Evolutionary conservation across 30 jellyfish, hydroid and myxozoan genomes (phyloP), one percentile per base, ranked within the genome.

Genomic region (Clytia hemisphaerica): DNA sequence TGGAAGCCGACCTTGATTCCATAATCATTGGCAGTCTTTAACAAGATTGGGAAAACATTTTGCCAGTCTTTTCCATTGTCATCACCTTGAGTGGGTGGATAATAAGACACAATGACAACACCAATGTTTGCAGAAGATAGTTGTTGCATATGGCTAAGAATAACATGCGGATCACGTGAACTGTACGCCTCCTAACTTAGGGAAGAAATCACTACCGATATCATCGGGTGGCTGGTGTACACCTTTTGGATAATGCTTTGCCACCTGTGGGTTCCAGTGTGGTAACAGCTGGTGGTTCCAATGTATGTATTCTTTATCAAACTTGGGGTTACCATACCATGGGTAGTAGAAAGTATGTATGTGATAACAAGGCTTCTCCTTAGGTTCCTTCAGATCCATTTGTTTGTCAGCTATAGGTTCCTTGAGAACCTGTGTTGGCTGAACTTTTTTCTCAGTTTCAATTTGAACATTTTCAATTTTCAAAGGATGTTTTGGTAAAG

Each of bases 41-140:
- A 49, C 46, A 89, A 45, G 14, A 80, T 48, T 18, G 72, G 77
- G 29, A 37, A 89, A 5, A 70, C 34, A 35, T 71, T 82, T 32
- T 65, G 80, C 98, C 98, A 89, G 15, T 92, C 83, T 58, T 76
- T 76, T 3, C 98, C 98, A 73, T 89, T 77, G 18, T 76, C 93
- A 81, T 89, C 98, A 34, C 80, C 83, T 9, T 67, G 34, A 6
- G 95, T 95, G 2, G 82, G 73, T 5, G 98, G 98, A 42, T 89
- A 89, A 65, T 89, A 89, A 1, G 98, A 89, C 27, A 82, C 95
- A 50, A 71, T 95, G 40, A 81, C 45, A 34, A 77, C 93, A 22
- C 98, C 98, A 61, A 89, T 72, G 14, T 86, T 84, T 14, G 95
- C 93, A 36, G 31, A 33, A 1, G 65, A 37, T 2, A 89, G 50